Evolutionary conservation across 2,797 vertebrate genomes (phyloP).

Genomic region (Acrossocheilus wenchowensis): DNA sequence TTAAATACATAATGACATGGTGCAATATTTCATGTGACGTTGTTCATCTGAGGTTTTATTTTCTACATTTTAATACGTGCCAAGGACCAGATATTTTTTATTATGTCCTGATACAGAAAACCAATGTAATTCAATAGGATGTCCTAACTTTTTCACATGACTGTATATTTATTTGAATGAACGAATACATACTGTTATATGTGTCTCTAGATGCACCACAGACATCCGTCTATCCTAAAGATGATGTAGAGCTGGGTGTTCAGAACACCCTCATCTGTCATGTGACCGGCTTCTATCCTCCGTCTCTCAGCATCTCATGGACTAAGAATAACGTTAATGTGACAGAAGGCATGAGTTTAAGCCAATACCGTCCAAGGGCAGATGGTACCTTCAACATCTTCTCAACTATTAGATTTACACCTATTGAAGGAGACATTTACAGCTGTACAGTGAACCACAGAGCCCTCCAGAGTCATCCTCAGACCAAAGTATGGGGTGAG

Average conservation of each 20-base stretch:
- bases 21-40: too few species aligned
- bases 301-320: constrained; percentile 73
- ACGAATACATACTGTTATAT: too few species aligned
- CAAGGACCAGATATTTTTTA: too few species aligned
- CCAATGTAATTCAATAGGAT: background rate
- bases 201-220: constrained; percentile 61
- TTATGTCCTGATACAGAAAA: too few species aligned
- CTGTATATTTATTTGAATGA: too few species aligned
- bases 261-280: constrained; percentile 80
- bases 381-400: constrained; percentile 74
- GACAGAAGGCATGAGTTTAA: constrained; percentile 58
- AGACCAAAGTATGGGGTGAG: constrained; percentile 73
- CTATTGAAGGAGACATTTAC: constrained; percentile 70
- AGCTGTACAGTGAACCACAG: constrained; percentile 73
- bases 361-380: constrained; percentile 59
- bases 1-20: too few species aligned
- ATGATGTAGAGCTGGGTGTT: constrained; percentile 67
- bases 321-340: constrained; percentile 56
- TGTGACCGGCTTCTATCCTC: constrained; percentile 76
- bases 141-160: too few species aligned
- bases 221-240: constrained; percentile 62
- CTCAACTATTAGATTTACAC: constrained; percentile 65
- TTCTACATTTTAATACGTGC: too few species aligned
- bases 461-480: constrained; percentile 62
- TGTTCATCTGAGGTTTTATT: too few species aligned